Percentiles rank a stretch among this genome's conserved stretches.
These are phyloP conservation scores for Pseudonaja textilis DNA, from an alignment of 2,113 vertebrate species.

Conservation along the genomic window DNA sequence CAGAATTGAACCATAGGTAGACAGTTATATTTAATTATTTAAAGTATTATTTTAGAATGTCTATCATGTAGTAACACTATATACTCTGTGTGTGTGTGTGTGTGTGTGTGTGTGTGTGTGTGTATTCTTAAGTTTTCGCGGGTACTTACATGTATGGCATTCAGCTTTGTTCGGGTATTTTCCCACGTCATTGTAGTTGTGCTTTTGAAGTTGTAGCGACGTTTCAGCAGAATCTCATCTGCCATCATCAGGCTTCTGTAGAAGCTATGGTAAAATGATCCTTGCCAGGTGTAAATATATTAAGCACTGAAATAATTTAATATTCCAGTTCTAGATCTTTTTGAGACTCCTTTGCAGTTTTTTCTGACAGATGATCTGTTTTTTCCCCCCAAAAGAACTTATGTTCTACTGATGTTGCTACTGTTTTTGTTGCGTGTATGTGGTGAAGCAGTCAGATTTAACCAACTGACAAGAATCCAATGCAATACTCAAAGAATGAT, in stretches of 20 bases:
- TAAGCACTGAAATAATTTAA: background rate
- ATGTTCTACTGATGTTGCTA: background rate
- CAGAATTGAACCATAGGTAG: background rate
- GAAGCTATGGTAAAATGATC: background rate
- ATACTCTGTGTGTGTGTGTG: no score
- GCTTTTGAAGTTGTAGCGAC: no score
- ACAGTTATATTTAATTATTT: background rate
- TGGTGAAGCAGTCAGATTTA: accelerated
- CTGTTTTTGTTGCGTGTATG: accelerated
- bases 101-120: no score
- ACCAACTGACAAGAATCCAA: conserved; percentile 45
- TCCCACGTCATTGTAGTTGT: no score
- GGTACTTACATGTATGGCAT: no score
- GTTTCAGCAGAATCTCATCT: no score
- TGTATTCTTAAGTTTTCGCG: no score
- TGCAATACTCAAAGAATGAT: conserved; percentile 55
- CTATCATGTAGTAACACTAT: background rate
- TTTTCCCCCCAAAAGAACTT: background rate
- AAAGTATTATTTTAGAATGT: background rate
- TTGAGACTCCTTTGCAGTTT: background rate
- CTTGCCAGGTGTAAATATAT: background rate
- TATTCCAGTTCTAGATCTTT: background rate
- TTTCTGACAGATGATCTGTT: background rate
- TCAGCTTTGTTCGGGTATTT: no score
- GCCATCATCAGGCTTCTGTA: no score